Percentiles rank a stretch among this genome's conserved stretches.
These are phyloP conservation scores for Pundamilia nyererei DNA, from an alignment of 2,113 vertebrate species.

Conservation along the genomic window DNA sequence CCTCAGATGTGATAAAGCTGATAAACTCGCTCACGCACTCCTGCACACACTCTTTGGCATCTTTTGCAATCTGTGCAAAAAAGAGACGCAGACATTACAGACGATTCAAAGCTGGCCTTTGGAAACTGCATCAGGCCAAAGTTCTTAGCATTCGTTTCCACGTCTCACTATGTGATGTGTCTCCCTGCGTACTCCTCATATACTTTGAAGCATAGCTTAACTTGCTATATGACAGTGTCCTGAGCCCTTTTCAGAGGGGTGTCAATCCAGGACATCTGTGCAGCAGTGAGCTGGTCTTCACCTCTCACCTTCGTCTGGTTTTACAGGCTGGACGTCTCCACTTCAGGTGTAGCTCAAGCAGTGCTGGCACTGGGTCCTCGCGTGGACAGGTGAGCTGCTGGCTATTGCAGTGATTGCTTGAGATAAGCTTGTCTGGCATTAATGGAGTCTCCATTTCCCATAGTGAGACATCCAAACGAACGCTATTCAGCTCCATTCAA, in stretches of 20 bases:
- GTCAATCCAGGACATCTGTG: not conserved
- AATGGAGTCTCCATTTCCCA: not conserved
- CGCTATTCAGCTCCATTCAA: fast-evolving
- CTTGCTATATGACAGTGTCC: not conserved
- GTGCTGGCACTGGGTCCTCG: not conserved
- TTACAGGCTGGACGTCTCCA: not conserved
- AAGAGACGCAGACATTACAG: not conserved
- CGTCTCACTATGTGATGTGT: not conserved
- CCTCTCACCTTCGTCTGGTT: not conserved
- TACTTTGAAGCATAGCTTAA: not conserved
- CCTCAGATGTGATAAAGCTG: slow-evolving; percentile 98
- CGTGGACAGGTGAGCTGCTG: not conserved
- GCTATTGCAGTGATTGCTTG: not conserved
- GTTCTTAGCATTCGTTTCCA: not conserved
- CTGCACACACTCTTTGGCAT: slow-evolving; percentile 97
- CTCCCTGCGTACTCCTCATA: fast-evolving
- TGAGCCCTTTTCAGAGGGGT: not conserved
- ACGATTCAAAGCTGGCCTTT: not conserved
- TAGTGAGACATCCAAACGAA: not conserved
- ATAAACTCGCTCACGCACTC: slow-evolving; percentile 99
- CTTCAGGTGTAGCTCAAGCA: not conserved
- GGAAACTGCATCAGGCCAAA: not conserved
- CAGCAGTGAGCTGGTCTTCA: not conserved
- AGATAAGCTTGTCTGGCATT: not conserved
- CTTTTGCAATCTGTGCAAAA: slow-evolving; percentile 86